Base-by-base conservation (phyloP, 2,113 vertebrate genomes). In the Cephalopholis sonnerati region DNA sequence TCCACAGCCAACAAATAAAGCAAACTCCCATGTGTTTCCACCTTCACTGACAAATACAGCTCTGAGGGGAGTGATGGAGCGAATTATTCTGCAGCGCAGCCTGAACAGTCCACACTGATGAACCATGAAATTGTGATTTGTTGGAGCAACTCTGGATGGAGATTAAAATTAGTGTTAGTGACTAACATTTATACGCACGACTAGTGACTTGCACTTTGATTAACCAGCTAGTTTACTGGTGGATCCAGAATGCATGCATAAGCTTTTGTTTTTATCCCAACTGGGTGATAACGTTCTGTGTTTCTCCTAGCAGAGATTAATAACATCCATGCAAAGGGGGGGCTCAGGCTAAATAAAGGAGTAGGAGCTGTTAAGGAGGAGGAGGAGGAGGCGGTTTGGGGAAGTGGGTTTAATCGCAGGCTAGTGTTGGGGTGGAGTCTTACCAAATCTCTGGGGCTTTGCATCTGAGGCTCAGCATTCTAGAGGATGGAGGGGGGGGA, bases 381-480 rank as follows among this genome's bases (percentile, higher is more conserved):
- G 4, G 57, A 39, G n/a, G 22, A 24, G 29, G 36, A 25, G 27
- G 13, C 17, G 3, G 12, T 13, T 70, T 32, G 7, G 53, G 46
- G 59, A 51, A 36, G 61, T 32, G 51, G 68, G 48, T 71, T 62
- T 82, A 62, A 70, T 63, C 63, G 48, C 64, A 67, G 71, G 78
- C 3, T 29, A 1, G 73, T 76, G 79, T 86, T 9, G 50, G 53
- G 87, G 80, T 62, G 78, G 83, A 72, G 65, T 89, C 94, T 95
- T 94, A 96, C 95, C 94, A 88, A 81, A 79, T 95, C 94, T 93
- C 88, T 83, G 84, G 84, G 86, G 78, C 71, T 74, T 58, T 93
- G 94, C 86, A 82, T 87, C 91, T 91, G 90, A 75, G 88, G 81
- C 77, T 95, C 93, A 12, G 90, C 75, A 5, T 67, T 95, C 94